Conservation (phyloP, 2,888 invertebrate species). For the Resseliella maxima region DNA sequence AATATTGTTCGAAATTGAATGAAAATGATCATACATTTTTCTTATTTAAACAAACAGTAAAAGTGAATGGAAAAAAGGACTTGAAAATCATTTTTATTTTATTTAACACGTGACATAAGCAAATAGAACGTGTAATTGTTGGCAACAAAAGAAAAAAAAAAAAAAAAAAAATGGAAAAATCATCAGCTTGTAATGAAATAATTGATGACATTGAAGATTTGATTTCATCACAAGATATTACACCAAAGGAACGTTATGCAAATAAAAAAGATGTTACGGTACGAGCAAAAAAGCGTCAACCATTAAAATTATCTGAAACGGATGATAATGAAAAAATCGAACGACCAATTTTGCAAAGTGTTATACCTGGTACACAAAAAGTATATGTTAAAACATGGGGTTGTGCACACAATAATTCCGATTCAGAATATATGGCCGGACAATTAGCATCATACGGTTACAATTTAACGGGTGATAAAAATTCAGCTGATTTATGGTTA, state of each 20-base stretch:
- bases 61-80: too few relatives aligned
- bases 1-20: too few relatives aligned
- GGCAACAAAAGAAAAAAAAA: neutral
- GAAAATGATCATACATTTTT: too few relatives aligned
- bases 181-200: slow-evolving; percentile 73
- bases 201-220: slow-evolving; percentile 89
- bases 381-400: slow-evolving; percentile 96
- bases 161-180: slow-evolving; percentile 54
- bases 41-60: too few relatives aligned
- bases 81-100: neutral
- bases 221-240: slow-evolving; percentile 82
- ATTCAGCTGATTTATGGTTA: slow-evolving; percentile 90
- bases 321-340: slow-evolving; percentile 62
- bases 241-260: slow-evolving; percentile 81
- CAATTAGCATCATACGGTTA: slow-evolving; percentile 90
- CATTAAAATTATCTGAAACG: neutral
- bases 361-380: slow-evolving; percentile 79
- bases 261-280: slow-evolving; percentile 77
- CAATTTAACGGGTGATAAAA: slow-evolving; percentile 81
- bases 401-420: slow-evolving; percentile 97
- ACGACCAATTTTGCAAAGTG: slow-evolving; percentile 71
- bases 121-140: slow-evolving; percentile 1
- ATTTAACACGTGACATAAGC: neutral
- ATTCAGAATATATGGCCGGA: slow-evolving; percentile 99
- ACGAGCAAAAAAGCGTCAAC: slow-evolving; percentile 71